Conservation (phyloP, 2,888 invertebrate genomes). For the Eudasyphora cyanicolor region DNA sequence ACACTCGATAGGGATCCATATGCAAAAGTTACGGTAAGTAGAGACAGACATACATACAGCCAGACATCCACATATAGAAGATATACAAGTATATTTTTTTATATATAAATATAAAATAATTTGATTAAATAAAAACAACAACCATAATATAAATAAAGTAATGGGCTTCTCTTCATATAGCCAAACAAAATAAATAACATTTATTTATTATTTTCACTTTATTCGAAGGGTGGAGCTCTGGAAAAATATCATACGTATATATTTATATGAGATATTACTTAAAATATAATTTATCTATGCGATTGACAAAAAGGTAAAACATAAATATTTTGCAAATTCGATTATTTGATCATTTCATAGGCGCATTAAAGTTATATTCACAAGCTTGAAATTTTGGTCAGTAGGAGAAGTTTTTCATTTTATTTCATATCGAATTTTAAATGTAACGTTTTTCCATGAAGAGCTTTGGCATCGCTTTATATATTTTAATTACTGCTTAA, state of each 20-base stretch:
- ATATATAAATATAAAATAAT: neutral
- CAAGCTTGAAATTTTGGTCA: no score
- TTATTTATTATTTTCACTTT: neutral
- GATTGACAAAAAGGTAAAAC: no score
- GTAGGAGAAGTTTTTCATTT: no score
- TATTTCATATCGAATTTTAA: no score
- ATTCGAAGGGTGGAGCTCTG: neutral
- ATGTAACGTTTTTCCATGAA: no score
- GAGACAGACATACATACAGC: neutral
- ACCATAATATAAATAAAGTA: neutral
- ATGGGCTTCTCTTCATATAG: neutral
- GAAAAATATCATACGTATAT: neutral
- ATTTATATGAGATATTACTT: no score
- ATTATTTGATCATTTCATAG: no score
- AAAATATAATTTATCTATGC: no score
- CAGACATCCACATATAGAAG: neutral
- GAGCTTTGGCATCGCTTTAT: no score
- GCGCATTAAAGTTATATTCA: no score
- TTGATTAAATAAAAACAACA: neutral
- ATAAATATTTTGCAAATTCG: no score
- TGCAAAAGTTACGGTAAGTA: slow-evolving; percentile 1
- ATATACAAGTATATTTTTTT: neutral
- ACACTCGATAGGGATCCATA: slow-evolving; percentile 1
- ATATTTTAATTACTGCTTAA: no score
- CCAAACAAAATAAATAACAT: neutral